Percentiles rank a stretch among this genome's conserved stretches.
These are phyloP conservation scores for Polyploca ridens DNA, from an alignment of 2,888 invertebrate species.

Conservation along the genomic window DNA sequence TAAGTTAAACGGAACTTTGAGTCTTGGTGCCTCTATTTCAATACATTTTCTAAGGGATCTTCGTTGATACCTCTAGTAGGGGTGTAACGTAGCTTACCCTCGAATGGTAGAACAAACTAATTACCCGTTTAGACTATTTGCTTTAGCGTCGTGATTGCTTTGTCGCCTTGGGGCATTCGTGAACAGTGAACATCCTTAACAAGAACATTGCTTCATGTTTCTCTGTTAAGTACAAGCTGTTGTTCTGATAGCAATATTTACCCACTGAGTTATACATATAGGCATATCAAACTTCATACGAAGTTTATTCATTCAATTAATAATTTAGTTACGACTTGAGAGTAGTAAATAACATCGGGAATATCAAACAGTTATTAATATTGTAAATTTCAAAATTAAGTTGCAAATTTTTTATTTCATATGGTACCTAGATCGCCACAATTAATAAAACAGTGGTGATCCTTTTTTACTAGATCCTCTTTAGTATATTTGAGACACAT, in stretches of 20 bases:
- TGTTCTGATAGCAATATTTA: conserved; percentile 24
- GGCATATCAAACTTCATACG: conserved; percentile 3
- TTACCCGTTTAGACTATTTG: conserved; percentile 77
- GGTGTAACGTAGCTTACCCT: conserved; percentile 44
- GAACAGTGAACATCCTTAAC: conserved; percentile 45
- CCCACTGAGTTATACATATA: conserved; percentile 14
- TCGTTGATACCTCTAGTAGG: conserved; percentile 32
- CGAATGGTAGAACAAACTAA: conserved; percentile 73
- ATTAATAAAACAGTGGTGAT: too few relatives aligned
- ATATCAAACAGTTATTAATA: conserved; percentile 4
- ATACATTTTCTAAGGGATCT: conserved; percentile 27
- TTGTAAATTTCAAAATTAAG: neutral
- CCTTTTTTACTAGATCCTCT: too few relatives aligned
- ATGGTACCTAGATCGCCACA: too few relatives aligned
- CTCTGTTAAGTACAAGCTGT: conserved; percentile 31
- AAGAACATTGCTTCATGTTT: conserved; percentile 38
- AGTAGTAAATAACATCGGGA: conserved; percentile 22
- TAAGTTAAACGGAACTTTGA: conserved; percentile 13
- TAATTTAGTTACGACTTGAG: conserved; percentile 10
- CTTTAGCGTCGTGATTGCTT: conserved; percentile 67
- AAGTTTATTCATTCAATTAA: conserved; percentile 13
- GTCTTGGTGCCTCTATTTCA: conserved; percentile 16
- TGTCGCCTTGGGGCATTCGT: conserved; percentile 54
- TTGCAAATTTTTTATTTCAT: too few relatives aligned
- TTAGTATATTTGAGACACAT: too few relatives aligned